phyloP scores from a whole-genome alignment of 2,797 vertebrate genomes.

The Macropodus opercularis region DNA sequence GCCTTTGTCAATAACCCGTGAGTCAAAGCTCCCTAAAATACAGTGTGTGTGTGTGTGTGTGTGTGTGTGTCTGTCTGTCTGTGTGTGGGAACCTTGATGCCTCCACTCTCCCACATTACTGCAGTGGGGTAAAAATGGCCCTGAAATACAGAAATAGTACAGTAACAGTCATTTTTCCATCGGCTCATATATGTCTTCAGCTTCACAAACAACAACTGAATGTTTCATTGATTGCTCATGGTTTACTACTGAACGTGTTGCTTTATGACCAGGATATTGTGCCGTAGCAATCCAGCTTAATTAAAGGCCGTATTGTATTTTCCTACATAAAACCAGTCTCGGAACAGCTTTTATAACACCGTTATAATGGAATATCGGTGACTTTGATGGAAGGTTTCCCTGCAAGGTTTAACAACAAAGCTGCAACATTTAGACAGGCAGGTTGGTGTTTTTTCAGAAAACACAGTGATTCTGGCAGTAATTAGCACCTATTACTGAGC shows the following conservation, averaged over 20 bases:
- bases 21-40: constrained; percentile 59
- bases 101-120: constrained; percentile 17
- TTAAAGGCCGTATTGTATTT: background rate
- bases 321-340: background rate
- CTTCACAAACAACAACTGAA: background rate
- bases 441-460: constrained; percentile 42
- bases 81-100: constrained; percentile 3
- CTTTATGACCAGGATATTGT: background rate
- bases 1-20: constrained; percentile 96
- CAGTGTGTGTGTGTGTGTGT: background rate
- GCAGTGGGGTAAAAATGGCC: constrained; percentile 11
- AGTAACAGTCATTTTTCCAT: constrained; percentile 7
- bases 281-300: background rate
- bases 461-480: constrained; percentile 59
- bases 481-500: constrained; percentile 73
- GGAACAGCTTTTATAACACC: background rate
- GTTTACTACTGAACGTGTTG: background rate
- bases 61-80: constrained; percentile 1
- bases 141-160: constrained; percentile 20
- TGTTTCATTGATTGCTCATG: constrained; percentile 9
- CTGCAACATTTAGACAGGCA: constrained; percentile 29
- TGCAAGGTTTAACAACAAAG: constrained; percentile 24
- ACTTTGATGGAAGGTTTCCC: constrained; percentile 2
- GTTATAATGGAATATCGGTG: constrained; percentile 6
- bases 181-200: constrained; percentile 11